Percentiles rank a stretch among this genome's conserved stretches.
Conservation (phyloP, 2,797 vertebrate species). For the Cyclopterus lumpus region DNA sequence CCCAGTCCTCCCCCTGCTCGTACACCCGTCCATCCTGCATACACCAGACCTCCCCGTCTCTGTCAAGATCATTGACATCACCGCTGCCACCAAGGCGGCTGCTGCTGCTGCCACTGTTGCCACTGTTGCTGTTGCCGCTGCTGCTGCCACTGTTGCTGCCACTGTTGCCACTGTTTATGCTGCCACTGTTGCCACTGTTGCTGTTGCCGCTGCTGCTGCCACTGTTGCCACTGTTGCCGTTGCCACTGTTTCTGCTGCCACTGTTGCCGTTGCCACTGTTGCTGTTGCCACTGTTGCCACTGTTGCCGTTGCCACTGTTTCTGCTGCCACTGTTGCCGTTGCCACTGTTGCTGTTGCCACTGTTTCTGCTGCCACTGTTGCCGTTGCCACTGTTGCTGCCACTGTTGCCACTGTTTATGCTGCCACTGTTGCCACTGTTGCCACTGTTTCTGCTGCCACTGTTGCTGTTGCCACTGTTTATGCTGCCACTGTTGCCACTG, state of each 20-base stretch:
- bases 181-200: background rate
- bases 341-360: no score
- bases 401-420: no score
- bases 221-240: background rate
- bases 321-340: background rate
- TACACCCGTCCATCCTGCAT: slow-evolving; percentile 94
- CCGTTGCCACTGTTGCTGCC: background rate
- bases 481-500: background rate
- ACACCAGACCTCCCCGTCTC: slow-evolving; percentile 85
- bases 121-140: no score
- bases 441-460: fast-evolving
- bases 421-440: no score
- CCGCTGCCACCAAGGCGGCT: slow-evolving; percentile 12
- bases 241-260: no score
- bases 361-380: slow-evolving; percentile 29
- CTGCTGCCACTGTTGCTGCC: no score
- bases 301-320: background rate
- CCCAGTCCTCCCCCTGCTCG: slow-evolving; percentile 91
- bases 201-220: no score
- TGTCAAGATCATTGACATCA: slow-evolving; percentile 45
- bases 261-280: no score
- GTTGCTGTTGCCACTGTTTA: background rate
- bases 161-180: fast-evolving
- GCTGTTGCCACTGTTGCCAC: background rate
- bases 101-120: background rate